Base-by-base conservation (phyloP, 2,888 invertebrate species). In the Brachyopa scutellaris region DNA sequence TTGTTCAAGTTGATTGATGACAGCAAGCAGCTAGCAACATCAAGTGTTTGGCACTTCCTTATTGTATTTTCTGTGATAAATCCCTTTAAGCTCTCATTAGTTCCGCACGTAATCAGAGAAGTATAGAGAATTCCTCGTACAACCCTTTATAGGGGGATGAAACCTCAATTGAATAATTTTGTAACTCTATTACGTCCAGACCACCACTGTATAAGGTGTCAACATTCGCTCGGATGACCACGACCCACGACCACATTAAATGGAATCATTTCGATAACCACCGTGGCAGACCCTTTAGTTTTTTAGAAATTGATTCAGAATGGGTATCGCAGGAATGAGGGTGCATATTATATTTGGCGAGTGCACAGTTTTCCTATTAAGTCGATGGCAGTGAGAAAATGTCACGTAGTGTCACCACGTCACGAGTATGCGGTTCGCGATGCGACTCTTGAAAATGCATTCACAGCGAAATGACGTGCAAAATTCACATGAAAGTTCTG, bases 391-490 rank as follows among this genome's bases (percentile, higher is more conserved):
- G 45, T 31, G 61, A 61, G 53, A 62, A 79, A 67, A 79, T 67
- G 66, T 74, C 79, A 79, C 79, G 9, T 51, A 26, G 62, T 47
- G 70, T 57, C 76, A 73, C 26, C 4, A 73, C 45, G 29, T 6
- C 4, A 73, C 45, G 29, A 17, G 29, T 29, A 15, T 57, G 38
- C 7, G 23, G 2, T 7, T 7, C 26, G 15, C 40, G 42, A 19
- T 49, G 47, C 51, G 49, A 11, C 62, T 80, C 69, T 80, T 62
- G 57, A 74, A 74, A 69, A 62, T 80, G 79, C 74, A 80, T 80
- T 80, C 74, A 61, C 73, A 74, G 53, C 23, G 29, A 59, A 73
- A 73, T 79, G 66, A 72, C 77, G 57, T 51, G 55, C 42, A 21
- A 62, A 72, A 31, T 61, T 15, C 21, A 57, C 36, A 36, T 45